Conservation (phyloP, 2,113 vertebrate genomes). For the Phaetusa simplex region DNA sequence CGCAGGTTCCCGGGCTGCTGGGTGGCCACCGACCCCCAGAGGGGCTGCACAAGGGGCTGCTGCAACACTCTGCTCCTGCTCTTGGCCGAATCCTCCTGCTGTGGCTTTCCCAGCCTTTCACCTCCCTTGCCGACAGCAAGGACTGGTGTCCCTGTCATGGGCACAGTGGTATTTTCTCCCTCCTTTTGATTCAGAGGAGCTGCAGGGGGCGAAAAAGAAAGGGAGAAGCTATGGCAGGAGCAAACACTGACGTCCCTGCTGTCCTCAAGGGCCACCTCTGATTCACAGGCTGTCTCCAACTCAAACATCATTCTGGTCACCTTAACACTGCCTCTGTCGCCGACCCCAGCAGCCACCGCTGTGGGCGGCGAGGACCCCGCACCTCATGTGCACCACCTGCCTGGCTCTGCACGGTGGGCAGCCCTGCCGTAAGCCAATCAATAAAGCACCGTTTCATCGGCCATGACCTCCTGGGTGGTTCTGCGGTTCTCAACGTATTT, state of each 20-base stretch:
- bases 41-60: background rate
- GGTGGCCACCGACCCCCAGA: rapidly evolving
- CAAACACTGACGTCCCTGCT: rapidly evolving
- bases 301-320: background rate
- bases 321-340: background rate
- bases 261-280: background rate
- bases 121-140: background rate
- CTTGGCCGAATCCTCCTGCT: background rate
- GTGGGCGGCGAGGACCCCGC: rapidly evolving
- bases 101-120: background rate
- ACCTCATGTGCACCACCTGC: rapidly evolving
- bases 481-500: background rate
- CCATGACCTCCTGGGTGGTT: background rate
- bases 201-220: background rate
- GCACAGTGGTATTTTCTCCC: background rate
- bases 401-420: background rate
- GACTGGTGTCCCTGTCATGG: background rate
- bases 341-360: rapidly evolving
- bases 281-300: background rate
- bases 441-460: background rate
- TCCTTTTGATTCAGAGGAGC: background rate
- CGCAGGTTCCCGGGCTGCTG: background rate
- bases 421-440: background rate
- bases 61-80: background rate
- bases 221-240: background rate